Base-by-base conservation (phyloP, 2,888 invertebrate genomes). In the Dione vanillae region DNA sequence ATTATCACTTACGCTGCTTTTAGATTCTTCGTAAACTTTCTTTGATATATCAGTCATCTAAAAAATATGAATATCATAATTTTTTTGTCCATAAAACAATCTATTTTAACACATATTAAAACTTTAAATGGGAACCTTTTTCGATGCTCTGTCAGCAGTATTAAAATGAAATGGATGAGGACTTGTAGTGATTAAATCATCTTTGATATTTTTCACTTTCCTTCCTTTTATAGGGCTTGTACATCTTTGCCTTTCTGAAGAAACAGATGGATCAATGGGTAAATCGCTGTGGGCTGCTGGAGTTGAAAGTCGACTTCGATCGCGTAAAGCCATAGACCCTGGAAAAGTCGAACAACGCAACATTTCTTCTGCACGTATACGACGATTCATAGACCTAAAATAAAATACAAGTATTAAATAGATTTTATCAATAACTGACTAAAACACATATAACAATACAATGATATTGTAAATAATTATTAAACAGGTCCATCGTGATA, bases 361-460 rank as follows among this genome's bases (percentile, higher is more conserved):
- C 92, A 96, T 90, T 85, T 96, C 96, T 77, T 96, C 95, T 0
- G 96, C 94, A 70, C 96, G 91, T 47, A 96, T 94, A 79, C 95
- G 95, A 77, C 95, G 95, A 79, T 95, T 95, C 78, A 96, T 90
- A 19, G 94, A 91, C 75, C 95, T 67, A 41, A 62, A 66, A 65
- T 11, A 1, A 59, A 49, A 62, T 47, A 45, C 12, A 45, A 11
- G 12, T 16, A 59, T 43, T 40, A 9, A 47, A 8, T 11, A 1
- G 1, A 40, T 40, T 40, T 16, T 47, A 2, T 47, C 8, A 7
- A n/a, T 47, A 40, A 40, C 10, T 40, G 9, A 40, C 27, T 27
- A 27, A 27, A 3, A 27, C 5, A 27, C 2, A 5, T 2, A 27
- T 5, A 27, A 27, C 27, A 27, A 27, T 27, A 27, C 5, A 27